These are phyloP conservation scores for Rapana venosa DNA, from an alignment of 2,888 invertebrate genomes.

Conservation along the genomic window DNA sequence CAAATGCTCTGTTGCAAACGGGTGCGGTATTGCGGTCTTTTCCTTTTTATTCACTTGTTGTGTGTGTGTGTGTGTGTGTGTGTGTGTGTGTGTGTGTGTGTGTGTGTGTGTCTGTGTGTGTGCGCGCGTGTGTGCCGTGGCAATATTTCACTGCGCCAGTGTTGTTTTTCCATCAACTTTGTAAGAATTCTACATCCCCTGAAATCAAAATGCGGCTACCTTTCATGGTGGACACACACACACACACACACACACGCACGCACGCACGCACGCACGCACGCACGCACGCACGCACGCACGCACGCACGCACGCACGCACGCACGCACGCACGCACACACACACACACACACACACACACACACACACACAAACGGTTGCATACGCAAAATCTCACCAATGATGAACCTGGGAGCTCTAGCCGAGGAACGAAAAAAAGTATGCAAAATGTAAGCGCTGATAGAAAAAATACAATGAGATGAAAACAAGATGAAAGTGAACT, in stretches of 20 bases:
- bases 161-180: too few species aligned
- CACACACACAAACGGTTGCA: not conserved
- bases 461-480: too few species aligned
- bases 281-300: not conserved
- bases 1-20: too few species aligned
- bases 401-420: too few species aligned
- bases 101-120: not conserved
- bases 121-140: not conserved
- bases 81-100: too few species aligned
- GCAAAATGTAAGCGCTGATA: too few species aligned
- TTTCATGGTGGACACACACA: not conserved
- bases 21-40: too few species aligned
- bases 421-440: too few species aligned
- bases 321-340: not conserved
- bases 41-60: not conserved
- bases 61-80: not conserved
- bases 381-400: too few species aligned
- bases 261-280: slow-evolving; percentile 13
- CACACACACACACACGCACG: slow-evolving; percentile 9
- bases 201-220: not conserved
- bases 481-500: too few species aligned
- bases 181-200: too few species aligned
- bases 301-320: not conserved
- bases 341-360: slow-evolving; percentile 8
- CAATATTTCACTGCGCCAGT: too few species aligned